Conservation (phyloP, 2,113 vertebrate species). For the Nansenia antarctica region DNA sequence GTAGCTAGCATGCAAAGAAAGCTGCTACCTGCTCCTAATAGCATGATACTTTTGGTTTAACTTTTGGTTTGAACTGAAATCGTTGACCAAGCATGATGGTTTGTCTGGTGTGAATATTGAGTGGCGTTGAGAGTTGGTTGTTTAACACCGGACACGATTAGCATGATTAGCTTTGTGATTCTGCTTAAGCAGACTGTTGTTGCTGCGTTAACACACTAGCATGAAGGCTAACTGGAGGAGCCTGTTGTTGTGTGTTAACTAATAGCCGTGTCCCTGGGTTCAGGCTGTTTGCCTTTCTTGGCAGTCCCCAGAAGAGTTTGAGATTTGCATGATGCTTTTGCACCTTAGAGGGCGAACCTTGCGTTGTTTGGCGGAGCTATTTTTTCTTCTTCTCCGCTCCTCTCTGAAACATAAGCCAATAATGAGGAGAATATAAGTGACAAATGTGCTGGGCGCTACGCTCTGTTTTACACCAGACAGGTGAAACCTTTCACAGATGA, state of each 20-base stretch:
- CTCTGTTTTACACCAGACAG: background rate
- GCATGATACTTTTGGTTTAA: too few relatives aligned
- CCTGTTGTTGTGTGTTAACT: slow-evolving; percentile 1
- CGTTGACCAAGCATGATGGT: background rate
- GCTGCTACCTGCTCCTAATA: too few relatives aligned
- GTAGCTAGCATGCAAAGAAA: background rate
- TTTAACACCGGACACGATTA: background rate
- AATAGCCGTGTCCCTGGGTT: slow-evolving; percentile 4
- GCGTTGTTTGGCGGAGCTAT: background rate
- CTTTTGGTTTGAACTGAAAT: too few relatives aligned
- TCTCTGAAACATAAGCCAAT: too few relatives aligned
- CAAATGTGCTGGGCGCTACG: too few relatives aligned
- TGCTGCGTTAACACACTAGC: slow-evolving; percentile 2
- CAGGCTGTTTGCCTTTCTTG: slow-evolving; percentile 16
- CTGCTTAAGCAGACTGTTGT: slow-evolving; percentile 14
- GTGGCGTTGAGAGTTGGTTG: background rate
- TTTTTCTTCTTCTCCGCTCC: too few relatives aligned
- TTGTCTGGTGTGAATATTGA: too few relatives aligned
- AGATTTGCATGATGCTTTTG: slow-evolving; percentile 14
- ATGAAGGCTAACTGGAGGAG: slow-evolving; percentile 6
- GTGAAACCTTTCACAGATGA: slow-evolving; percentile 44
- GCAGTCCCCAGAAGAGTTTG: too few relatives aligned
- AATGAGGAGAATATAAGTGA: too few relatives aligned
- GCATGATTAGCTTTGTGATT: background rate
- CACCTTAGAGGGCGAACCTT: slow-evolving; percentile 31